Evolutionary conservation across 2,888 invertebrate species (phyloP).

Genomic region (Cerastis rubricosa): DNA sequence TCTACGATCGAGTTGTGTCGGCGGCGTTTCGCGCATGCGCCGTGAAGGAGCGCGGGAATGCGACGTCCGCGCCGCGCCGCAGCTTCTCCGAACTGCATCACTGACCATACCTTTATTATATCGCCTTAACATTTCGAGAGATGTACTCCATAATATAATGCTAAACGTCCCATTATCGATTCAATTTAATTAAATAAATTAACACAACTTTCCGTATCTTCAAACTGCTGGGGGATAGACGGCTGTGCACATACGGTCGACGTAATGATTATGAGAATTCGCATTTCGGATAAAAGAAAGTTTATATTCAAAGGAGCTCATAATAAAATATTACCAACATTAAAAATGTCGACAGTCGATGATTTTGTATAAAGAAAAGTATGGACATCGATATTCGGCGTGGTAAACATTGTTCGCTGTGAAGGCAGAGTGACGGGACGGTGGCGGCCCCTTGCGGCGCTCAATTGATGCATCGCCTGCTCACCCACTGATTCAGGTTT

Average conservation of each 20-base stretch:
- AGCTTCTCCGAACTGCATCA: conserved; percentile 84
- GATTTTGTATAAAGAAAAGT: conserved; percentile 58
- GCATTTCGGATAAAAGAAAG: neutral
- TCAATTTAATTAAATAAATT: conserved; percentile 37
- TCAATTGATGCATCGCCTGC: conserved; percentile 88
- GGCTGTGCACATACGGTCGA: neutral
- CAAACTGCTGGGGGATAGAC: neutral
- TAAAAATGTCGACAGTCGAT: conserved; percentile 67
- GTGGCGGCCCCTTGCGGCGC: conserved; percentile 86
- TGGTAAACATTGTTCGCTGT: conserved; percentile 70
- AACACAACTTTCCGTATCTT: conserved; percentile 15
- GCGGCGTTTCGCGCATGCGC: conserved; percentile 86
- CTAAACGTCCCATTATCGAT: conserved; percentile 54
- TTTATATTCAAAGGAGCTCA: conserved; percentile 18
- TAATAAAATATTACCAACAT: conserved; percentile 38
- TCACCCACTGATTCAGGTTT: conserved; percentile 76
- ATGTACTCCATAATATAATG: conserved; percentile 62
- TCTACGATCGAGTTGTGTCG: conserved; percentile 86
- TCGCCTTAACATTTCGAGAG: conserved; percentile 73
- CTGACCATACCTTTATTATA: conserved; percentile 74
- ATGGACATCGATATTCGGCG: conserved; percentile 74
- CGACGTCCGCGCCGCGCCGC: conserved; percentile 75
- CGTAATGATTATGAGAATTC: neutral
- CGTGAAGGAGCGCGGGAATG: conserved; percentile 75
- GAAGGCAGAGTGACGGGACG: conserved; percentile 75